Evolutionary conservation across 2,113 vertebrate species (phyloP), one percentile per base, ranked within the genome.

Genomic region (Regulus satrapa): DNA sequence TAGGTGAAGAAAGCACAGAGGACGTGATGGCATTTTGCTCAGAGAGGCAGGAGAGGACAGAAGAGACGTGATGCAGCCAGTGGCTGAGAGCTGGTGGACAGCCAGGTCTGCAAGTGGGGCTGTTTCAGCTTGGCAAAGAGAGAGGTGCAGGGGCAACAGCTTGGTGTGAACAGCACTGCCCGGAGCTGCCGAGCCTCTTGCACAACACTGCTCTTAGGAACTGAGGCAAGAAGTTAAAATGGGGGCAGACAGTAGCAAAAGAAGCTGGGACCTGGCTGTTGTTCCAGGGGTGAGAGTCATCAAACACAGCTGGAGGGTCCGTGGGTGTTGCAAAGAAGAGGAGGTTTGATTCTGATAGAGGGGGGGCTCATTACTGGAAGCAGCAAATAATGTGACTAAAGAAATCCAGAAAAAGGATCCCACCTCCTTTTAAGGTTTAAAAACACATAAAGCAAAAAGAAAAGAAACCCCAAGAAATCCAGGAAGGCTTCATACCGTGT

Each of bases 1-100:
- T 4, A 61, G 54, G 81, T 69, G 92, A 92, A 43, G 54, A 89
- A 88, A 94, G 67, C 49, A 28, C 85, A 29, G 58, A 69, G 74
- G 51, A 69, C 1, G 1, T 25, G 84, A 85, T 48, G 62, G 85
- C 32, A 76, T 79, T 69, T 61, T 71, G 61, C 85, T 88, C 62
- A 43, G 38, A 58, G 86, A 43, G 93, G 52, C 46, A 69, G 56
- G 28, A 74, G 64, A 38, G 64, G 72, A 67, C n/a, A 63, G 51
- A 77, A 31, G 1, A 81, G 79, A 59, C 0, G 1, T 26, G 91
- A 36, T 5, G 8, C 43, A 76, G 74, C 14, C 89, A 43, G 18
- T 2, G 64, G 61, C 36, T 7, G 4, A 84, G 59, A 62, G 5
- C 88, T 94, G 75, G 74, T 41, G 32, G 4, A 9, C 43, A 43